These are phyloP conservation scores for Dromococcyx pavoninus DNA, from an alignment of 2,797 vertebrate species.

Conservation along the genomic window DNA sequence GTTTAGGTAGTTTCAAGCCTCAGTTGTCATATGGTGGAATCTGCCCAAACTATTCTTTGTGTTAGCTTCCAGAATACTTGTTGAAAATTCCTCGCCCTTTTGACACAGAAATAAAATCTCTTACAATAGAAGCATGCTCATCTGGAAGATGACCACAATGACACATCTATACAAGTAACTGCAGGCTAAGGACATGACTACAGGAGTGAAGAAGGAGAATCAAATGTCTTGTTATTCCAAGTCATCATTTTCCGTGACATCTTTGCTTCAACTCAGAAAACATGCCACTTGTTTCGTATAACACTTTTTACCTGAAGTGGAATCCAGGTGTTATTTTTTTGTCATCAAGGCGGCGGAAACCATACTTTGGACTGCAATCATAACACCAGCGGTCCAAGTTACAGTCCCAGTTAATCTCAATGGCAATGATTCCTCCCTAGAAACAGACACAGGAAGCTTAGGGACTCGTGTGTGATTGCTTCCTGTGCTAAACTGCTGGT, in stretches of 20 bases:
- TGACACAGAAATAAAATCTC: background rate
- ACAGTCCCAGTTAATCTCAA: slow-evolving; percentile 90
- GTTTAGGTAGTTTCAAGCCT: background rate
- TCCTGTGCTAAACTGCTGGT: background rate
- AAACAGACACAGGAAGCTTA: background rate
- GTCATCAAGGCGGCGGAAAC: slow-evolving; percentile 84
- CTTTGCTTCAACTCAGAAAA: background rate
- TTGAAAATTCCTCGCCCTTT: background rate
- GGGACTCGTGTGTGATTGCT: background rate
- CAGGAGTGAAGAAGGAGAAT: background rate
- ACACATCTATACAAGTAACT: background rate
- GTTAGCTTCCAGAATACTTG: background rate
- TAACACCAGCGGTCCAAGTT: slow-evolving; percentile 79
- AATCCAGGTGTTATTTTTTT: slow-evolving; percentile 84
- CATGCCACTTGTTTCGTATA: background rate
- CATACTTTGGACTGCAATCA: slow-evolving; percentile 80
- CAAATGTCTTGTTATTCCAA: background rate
- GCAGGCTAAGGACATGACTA: background rate
- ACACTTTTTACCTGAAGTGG: slow-evolving; percentile 82
- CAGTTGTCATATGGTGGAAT: background rate
- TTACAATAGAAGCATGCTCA: background rate
- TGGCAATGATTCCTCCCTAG: slow-evolving; percentile 88
- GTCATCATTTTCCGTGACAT: background rate
- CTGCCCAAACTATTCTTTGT: background rate
- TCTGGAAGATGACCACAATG: background rate